Conservation (phyloP, 2,113 vertebrate genomes). For the Oceanodroma tethys region DNA sequence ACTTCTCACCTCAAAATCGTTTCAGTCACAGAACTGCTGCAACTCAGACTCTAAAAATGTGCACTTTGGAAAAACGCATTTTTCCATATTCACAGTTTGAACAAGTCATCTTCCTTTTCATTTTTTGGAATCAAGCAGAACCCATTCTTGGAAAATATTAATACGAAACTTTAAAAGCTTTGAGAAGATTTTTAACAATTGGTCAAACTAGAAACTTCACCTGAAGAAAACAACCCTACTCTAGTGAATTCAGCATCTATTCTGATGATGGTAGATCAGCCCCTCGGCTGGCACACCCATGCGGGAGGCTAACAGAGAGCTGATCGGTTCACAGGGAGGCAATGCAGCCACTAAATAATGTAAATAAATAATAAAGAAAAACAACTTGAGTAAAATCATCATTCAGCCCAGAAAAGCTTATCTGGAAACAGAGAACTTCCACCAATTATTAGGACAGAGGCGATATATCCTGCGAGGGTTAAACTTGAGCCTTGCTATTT, state of each 20-base stretch:
- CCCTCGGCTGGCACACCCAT: neutral
- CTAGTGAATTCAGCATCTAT: neutral
- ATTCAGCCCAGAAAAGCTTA: neutral
- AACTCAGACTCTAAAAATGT: neutral
- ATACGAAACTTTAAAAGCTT: neutral
- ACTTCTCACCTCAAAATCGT: neutral
- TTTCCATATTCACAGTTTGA: neutral
- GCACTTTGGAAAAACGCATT: neutral
- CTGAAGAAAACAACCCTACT: neutral
- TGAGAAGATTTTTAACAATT: neutral
- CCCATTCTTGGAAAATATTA: neutral
- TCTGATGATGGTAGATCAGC: neutral
- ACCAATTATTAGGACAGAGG: neutral
- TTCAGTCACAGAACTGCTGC: neutral
- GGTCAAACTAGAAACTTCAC: neutral
- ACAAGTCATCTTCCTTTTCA: neutral
- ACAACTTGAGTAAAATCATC: neutral
- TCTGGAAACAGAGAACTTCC: conserved; percentile 41
- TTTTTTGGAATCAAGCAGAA: neutral
- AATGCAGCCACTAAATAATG: neutral
- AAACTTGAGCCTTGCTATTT: neutral
- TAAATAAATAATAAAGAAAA: neutral
- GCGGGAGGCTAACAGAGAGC: neutral
- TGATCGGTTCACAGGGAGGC: neutral
- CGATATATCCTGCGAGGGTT: conserved; percentile 12